Evolutionary conservation across 2,113 vertebrate genomes (phyloP), one percentile per base, ranked within the genome.

Genomic region (Pteronura brasiliensis): DNA sequence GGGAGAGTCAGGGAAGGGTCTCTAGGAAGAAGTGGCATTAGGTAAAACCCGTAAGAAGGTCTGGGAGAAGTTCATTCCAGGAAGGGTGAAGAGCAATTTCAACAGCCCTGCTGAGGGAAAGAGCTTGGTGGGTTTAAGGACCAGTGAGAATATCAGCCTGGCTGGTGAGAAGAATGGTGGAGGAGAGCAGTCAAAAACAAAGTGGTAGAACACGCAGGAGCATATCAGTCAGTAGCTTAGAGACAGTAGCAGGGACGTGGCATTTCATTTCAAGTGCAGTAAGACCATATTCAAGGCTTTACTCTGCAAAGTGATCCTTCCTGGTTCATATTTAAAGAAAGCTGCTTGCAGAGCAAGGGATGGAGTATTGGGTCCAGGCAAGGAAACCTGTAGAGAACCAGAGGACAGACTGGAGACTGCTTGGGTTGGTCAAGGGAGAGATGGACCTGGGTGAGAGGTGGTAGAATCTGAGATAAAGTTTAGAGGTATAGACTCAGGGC

Each of bases 331-430:
- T 21, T 57, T 65, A 74, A 82, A 87, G 25, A 44, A 12, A 4
- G 25, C 13, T 76, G 27, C 34, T 34, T 31, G 25, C 4, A 25
- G 36, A 65, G 8, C 14, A 83, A 4, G 27, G 6, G 49, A 63
- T 15, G 20, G 25, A 34, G 4, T 5, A 15, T 4, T 1, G 31
- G 21, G 18, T 6, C 14, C 10, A 42, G 18, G 1, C 1, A 13
- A 11, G 23, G 14, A 34, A 10, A 25, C 29, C 2, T 49, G 12
- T 1, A 65, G 55, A 76, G 61, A 63, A 80, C 72, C 29, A 39
- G 59, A 57, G 80, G 69, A 9, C 59, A 81, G 39, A 7, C 27
- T 9, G 61, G 18, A 72, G 31, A 49, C 29, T 15, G 7, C 5
- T 27, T 7, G 1, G 8, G 13, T 23, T 7, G 27, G 23, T 36